Evolutionary conservation across 2,113 vertebrate genomes (phyloP).

Genomic region (Daboia siamensis): DNA sequence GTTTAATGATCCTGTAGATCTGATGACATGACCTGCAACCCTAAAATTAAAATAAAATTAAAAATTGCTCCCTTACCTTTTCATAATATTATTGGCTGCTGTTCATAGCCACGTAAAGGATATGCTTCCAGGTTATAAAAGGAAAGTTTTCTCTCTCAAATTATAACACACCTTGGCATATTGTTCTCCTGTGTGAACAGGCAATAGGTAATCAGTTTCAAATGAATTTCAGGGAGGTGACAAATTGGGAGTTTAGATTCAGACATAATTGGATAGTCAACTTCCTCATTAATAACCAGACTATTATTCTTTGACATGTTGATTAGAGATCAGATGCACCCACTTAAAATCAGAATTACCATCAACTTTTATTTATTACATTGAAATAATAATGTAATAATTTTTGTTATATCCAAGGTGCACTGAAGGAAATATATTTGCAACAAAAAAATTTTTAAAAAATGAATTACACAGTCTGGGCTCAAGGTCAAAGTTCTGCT

Average conservation of each 20-base stretch:
- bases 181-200: not conserved
- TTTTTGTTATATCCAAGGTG: not conserved
- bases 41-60: not conserved
- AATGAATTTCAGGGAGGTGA: not conserved
- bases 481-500: not conserved
- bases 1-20: not conserved
- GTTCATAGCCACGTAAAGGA: not conserved
- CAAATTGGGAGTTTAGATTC: not conserved
- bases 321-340: not conserved
- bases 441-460: not conserved
- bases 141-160: not conserved
- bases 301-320: not conserved
- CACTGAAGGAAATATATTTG: not conserved
- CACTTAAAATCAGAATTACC: not conserved
- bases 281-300: not conserved
- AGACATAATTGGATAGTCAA: not conserved
- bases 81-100: not conserved
- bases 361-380: not conserved
- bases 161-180: not conserved
- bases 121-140: not conserved
- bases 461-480: not conserved
- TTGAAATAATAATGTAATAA: no score
- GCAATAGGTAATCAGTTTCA: not conserved
- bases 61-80: not conserved
- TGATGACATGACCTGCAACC: not conserved